Evolutionary conservation across 2,113 vertebrate species (phyloP).

Genomic region (Macrotus californicus): DNA sequence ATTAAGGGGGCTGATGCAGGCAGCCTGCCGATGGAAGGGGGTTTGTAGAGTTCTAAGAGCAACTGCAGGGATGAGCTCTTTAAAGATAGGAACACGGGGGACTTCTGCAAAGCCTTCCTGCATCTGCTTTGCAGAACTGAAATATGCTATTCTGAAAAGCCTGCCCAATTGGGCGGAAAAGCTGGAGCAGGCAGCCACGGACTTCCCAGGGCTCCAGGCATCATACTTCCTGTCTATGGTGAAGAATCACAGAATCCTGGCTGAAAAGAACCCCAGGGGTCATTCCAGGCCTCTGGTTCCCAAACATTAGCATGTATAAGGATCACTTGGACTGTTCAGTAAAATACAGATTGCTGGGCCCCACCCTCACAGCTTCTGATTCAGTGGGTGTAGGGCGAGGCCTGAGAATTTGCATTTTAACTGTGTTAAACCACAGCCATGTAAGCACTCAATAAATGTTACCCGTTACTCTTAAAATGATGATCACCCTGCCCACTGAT

Average conservation of each 20-base stretch:
- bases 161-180: conserved; percentile 68
- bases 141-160: conserved; percentile 59
- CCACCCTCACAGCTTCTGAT: background rate
- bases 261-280: conserved; percentile 28
- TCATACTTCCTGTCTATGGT: conserved; percentile 15
- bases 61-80: conserved; percentile 61
- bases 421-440: background rate
- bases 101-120: conserved; percentile 50
- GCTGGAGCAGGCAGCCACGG: conserved; percentile 47
- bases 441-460: background rate
- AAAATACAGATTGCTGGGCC: background rate
- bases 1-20: conserved; percentile 46
- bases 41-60: conserved; percentile 57
- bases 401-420: background rate
- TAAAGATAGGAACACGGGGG: conserved; percentile 51
- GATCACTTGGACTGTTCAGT: background rate
- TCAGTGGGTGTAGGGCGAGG: background rate
- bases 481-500: background rate
- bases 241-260: conserved; percentile 24
- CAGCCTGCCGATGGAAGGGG: conserved; percentile 27
- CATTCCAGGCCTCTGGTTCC: conserved; percentile 17
- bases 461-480: background rate
- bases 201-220: conserved; percentile 54
- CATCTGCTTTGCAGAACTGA: conserved; percentile 65
- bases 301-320: background rate